Evolutionary conservation across 2,113 vertebrate species (phyloP).

Genomic region (Zosterops japonicus): DNA sequence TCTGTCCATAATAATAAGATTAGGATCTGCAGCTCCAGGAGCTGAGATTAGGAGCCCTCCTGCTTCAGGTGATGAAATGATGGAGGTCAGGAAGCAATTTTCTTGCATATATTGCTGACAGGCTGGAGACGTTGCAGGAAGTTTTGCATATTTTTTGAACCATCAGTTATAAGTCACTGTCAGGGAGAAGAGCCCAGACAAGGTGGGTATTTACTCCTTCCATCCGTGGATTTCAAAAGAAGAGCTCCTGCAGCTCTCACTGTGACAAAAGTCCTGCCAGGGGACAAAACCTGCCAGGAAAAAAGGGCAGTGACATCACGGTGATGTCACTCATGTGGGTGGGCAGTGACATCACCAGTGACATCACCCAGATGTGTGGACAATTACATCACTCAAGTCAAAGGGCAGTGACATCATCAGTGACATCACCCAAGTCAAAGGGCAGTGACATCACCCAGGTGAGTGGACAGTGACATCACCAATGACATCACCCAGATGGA

Average conservation of each 20-base stretch:
- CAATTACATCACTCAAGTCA: too few relatives aligned
- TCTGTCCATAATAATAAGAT: slow-evolving; percentile 29
- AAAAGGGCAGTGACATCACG: not conserved
- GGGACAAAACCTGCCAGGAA: not conserved
- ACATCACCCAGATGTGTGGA: not conserved
- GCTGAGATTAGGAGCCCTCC: slow-evolving; percentile 40
- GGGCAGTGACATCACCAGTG: not conserved
- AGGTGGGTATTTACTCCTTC: not conserved
- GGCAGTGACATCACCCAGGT: not conserved
- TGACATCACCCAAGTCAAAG: not conserved
- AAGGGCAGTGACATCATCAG: not conserved
- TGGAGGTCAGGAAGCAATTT: slow-evolving; percentile 68
- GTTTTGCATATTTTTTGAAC: slow-evolving; percentile 20
- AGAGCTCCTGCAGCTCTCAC: not conserved
- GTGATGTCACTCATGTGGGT: too few relatives aligned
- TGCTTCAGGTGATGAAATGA: slow-evolving; percentile 50
- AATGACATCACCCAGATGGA: not conserved
- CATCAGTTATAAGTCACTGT: slow-evolving; percentile 44
- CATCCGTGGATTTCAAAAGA: not conserved
- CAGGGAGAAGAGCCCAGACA: not conserved
- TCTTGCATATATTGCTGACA: slow-evolving; percentile 41
- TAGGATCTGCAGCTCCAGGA: slow-evolving; percentile 48
- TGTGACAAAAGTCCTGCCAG: not conserved
- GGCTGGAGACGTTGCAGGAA: not conserved
- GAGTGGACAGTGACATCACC: not conserved